Conservation (phyloP, 2,113 vertebrate species). For the Tetraodon nigroviridis region DNA sequence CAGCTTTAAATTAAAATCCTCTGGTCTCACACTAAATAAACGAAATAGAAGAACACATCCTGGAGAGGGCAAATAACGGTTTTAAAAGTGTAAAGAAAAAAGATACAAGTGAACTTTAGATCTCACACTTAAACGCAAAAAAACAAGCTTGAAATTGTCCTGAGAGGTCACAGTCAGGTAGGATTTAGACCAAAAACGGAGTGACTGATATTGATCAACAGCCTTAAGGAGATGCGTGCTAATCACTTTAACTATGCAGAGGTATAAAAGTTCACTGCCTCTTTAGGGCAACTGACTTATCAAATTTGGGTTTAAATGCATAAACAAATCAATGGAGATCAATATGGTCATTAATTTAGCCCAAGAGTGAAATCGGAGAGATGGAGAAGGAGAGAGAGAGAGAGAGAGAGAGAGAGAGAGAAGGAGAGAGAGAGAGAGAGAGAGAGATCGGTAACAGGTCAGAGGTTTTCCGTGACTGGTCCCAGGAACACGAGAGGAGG, state of each 20-base stretch:
- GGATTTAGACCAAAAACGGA: conserved; percentile 13
- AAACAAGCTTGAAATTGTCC: neutral
- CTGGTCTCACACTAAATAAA: no score
- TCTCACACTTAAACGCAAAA: neutral
- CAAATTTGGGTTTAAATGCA: conserved; percentile 25
- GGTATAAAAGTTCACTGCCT: neutral
- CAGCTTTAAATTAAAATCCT: no score
- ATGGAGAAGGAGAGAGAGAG: neutral
- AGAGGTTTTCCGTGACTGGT: conserved; percentile 36
- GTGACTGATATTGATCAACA: conserved; percentile 18
- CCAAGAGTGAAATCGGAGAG: no score
- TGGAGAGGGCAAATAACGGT: no score
- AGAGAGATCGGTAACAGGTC: conserved; percentile 31
- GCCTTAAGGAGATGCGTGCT: neutral
- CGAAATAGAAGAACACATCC: no score
- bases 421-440: neutral
- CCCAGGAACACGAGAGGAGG: no score
- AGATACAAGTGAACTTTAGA: neutral
- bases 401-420: conserved; percentile 1
- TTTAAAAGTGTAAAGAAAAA: neutral
- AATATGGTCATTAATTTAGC: conserved; percentile 23
- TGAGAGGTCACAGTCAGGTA: conserved; percentile 16
- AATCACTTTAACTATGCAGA: conserved; percentile 1
- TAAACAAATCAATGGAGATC: conserved; percentile 11
- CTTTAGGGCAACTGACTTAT: conserved; percentile 12